Percentiles rank a stretch among this genome's conserved stretches.
Evolutionary conservation across 2,888 invertebrate genomes (phyloP).

Genomic region (Anarsia innoxiella): DNA sequence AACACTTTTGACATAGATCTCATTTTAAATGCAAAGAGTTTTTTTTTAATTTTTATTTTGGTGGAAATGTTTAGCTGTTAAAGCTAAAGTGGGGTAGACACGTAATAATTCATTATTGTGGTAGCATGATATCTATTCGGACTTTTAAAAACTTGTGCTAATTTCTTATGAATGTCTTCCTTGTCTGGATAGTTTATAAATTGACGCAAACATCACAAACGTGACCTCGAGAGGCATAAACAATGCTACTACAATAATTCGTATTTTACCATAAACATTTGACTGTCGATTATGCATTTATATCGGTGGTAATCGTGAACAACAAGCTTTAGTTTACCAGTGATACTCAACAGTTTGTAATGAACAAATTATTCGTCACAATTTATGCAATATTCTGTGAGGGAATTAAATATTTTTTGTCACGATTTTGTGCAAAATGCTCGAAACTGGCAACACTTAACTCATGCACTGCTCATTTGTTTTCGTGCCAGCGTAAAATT

Average conservation of each 20-base stretch:
- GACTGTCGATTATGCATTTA: conserved; percentile 68
- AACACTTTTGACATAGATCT: no score
- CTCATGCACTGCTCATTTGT: no score
- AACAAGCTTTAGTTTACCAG: conserved; percentile 59
- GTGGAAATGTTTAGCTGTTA: no score
- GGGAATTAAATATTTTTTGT: conserved; percentile 3
- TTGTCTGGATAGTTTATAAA: not conserved
- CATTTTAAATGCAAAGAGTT: no score
- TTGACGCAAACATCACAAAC: no score
- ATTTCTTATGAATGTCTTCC: conserved; percentile 15
- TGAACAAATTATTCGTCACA: conserved; percentile 61
- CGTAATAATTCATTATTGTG: conserved; percentile 17
- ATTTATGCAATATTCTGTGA: conserved; percentile 30
- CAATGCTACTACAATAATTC: conserved; percentile 60
- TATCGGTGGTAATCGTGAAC: conserved; percentile 13
- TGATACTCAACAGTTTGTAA: conserved; percentile 58
- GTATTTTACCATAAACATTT: conserved; percentile 28
- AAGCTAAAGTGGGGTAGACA: conserved; percentile 18
- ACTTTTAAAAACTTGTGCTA: conserved; percentile 3
- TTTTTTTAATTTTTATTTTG: no score
- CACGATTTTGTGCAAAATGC: not conserved
- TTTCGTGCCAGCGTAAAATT: no score
- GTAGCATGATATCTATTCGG: conserved; percentile 15
- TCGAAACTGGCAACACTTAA: not conserved
- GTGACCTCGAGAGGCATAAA: no score